These are phyloP conservation scores for Dipodomys stephensi DNA, from an alignment of 2,113 vertebrate species.

Conservation along the genomic window DNA sequence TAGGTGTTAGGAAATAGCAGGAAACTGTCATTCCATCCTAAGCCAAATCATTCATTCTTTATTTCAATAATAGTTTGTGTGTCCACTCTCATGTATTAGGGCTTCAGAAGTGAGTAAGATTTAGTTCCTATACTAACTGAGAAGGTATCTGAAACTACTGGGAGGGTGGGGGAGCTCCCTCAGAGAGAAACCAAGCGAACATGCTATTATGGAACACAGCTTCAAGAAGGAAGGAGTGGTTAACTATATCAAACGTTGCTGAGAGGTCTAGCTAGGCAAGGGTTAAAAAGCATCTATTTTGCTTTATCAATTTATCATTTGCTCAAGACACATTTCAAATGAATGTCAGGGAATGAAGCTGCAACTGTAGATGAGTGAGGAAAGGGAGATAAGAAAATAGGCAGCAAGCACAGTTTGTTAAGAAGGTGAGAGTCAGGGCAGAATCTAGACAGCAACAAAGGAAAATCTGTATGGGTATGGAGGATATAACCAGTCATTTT, in stretches of 20 bases:
- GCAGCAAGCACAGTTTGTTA: neutral
- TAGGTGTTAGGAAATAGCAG: slow-evolving; percentile 18
- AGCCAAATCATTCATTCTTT: neutral
- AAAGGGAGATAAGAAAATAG: neutral
- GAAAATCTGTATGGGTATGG: neutral
- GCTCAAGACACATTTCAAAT: slow-evolving; percentile 15
- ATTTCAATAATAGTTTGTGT: neutral
- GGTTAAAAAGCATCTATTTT: neutral
- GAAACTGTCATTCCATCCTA: neutral
- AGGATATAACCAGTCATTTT: neutral
- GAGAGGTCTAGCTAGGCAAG: neutral
- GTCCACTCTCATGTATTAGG: neutral
- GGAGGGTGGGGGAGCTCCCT: neutral
- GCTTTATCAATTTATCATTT: slow-evolving; percentile 41
- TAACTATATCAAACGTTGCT: neutral
- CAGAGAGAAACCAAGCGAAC: neutral
- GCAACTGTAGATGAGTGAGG: neutral
- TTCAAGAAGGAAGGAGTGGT: neutral
- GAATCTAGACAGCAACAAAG: neutral
- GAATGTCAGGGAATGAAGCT: slow-evolving; percentile 6
- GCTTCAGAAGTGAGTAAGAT: neutral
- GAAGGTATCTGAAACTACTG: neutral
- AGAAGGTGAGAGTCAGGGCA: neutral
- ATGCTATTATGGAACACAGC: neutral
- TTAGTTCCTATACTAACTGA: neutral